These are phyloP conservation scores for Potamilus streckersoni DNA, from an alignment of 1,140 invertebrate species.

Conservation along the genomic window DNA sequence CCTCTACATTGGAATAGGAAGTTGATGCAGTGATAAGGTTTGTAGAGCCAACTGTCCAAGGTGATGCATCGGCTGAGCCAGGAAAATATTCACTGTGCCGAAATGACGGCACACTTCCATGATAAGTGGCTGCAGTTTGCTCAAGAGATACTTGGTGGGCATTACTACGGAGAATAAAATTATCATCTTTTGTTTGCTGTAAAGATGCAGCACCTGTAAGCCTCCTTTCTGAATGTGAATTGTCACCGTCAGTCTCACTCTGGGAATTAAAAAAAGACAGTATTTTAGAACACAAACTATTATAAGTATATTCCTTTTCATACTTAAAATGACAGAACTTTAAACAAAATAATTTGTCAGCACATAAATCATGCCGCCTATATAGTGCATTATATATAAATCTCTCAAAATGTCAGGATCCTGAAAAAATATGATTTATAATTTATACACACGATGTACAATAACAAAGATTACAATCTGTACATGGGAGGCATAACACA, in stretches of 20 bases:
- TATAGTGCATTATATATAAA: no score
- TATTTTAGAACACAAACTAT: background rate
- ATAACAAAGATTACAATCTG: no score
- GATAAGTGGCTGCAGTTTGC: conserved; percentile 19
- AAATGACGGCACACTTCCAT: conserved; percentile 29
- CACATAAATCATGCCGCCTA: no score
- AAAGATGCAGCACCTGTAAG: conserved; percentile 42
- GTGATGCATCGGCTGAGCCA: background rate
- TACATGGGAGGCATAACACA: no score
- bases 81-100: conserved; percentile 26
- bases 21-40: no score
- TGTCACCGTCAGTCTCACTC: conserved; percentile 1
- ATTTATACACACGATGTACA: no score
- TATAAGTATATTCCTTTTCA: background rate
- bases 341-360: no score
- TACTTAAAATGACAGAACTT: background rate
- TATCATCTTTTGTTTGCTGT: conserved; percentile 53
- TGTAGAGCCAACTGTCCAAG: no score
- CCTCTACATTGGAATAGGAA: no score
- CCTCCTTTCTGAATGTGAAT: conserved; percentile 22
- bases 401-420: no score
- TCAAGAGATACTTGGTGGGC: conserved; percentile 25
- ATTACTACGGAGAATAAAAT: conserved; percentile 49
- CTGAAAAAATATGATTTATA: no score
- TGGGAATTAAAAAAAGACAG: background rate